Base-by-base conservation (phyloP, 1,140 invertebrate species). In the Araneus ventricosus region DNA sequence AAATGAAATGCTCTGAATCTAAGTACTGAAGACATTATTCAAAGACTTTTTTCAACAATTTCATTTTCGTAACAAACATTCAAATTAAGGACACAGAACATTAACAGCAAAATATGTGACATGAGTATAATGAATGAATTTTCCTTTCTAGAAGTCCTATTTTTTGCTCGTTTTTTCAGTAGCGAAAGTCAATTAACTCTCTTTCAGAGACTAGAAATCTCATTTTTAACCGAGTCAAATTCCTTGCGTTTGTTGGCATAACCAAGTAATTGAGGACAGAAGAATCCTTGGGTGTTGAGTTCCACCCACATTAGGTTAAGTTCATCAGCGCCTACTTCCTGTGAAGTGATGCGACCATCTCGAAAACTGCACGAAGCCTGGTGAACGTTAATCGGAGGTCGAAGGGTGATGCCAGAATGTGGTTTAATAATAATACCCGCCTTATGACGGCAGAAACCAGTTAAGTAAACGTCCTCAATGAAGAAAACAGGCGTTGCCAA, bases 381-480 rank as follows among this genome's bases (percentile, higher is more conserved):
- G 10, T 87, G n/a, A 34, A 57, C 37, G n/a, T 70, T 79, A 14
- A 95, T 80, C 8, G 86, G 75, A 45, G 94, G 94, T 57, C 93
- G 88, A 2, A 95, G 88, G 45, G 90, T 85, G 22, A 95, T 89
- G 24, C 88, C 92, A 22, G 80, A n/a, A 92, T 94, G 93, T n/a
- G 94, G 94, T 2, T 63, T 88, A n/a, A 95, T 92, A 24, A 57
- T 30, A 4, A 94, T 52, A n/a, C 94, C 93, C 17, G 93, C 89
- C 45, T 95, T 95, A 24, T 95, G 88, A 34, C 94, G 90, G 88
- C 94, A 95, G 89, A 95, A 95, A 20, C 95, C 95, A 7, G 95
- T 95, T 7, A 95, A 87, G 85, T 94, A 95, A 27, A 95, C 95
- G 79, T 95, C 95, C 90, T 95, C 95, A 24, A 95, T 94, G 91